A percentile compares a stretch with the other conserved stretches of the same genome.
Conservation (phyloP, 2,113 vertebrate genomes). For the Mesitornis unicolor region DNA sequence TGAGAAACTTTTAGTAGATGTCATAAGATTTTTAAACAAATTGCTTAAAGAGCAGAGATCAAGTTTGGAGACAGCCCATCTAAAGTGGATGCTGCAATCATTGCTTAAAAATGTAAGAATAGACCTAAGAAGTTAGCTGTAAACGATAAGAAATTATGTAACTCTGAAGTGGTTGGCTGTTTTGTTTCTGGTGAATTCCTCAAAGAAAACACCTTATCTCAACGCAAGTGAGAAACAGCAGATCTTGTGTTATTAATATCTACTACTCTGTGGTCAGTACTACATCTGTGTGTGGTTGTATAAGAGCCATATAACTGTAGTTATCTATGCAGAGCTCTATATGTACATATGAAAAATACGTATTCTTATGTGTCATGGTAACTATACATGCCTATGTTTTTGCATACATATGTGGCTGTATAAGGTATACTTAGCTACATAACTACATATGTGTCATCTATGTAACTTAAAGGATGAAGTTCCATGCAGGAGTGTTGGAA, state of each 20-base stretch:
- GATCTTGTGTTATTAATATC: not conserved
- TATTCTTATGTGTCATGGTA: not conserved
- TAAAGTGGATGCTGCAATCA: slow-evolving; percentile 88
- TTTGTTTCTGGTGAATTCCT: not conserved
- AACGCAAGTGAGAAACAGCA: not conserved
- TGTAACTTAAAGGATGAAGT: not conserved
- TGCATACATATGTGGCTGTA: rapidly evolving
- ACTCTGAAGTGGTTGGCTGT: not conserved
- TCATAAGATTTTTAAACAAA: slow-evolving; percentile 87
- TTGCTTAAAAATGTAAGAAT: slow-evolving; percentile 85
- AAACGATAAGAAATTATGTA: not conserved
- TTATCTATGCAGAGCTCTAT: not conserved
- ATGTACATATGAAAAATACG: not conserved
- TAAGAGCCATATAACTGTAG: not conserved
- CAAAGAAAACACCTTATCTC: not conserved
- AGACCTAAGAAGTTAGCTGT: not conserved
- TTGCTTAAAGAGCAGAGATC: slow-evolving; percentile 77
- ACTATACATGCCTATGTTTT: not conserved
- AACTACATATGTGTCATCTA: not conserved
- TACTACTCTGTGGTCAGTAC: not conserved
- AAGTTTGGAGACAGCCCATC: slow-evolving; percentile 70
- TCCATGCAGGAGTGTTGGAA: not conserved
- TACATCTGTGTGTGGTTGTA: not conserved
- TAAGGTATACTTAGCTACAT: not conserved
- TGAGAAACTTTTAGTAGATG: slow-evolving; percentile 88